Evolutionary conservation across 2,113 vertebrate genomes (phyloP).

Genomic region (Pachyramphus minor): DNA sequence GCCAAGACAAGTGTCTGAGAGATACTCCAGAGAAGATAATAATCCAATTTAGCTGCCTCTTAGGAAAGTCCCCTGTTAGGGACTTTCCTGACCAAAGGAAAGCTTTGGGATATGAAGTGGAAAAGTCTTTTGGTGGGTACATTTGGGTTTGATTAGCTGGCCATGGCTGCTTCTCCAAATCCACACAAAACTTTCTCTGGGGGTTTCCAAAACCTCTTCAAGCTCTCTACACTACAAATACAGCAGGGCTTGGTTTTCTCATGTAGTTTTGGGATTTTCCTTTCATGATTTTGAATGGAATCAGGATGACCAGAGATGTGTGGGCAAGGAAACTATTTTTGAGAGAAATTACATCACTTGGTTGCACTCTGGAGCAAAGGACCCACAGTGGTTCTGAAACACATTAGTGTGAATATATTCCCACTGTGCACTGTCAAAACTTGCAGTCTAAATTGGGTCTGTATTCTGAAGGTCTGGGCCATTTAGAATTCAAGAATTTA

Average conservation of each 20-base stretch:
- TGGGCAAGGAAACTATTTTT: not conserved
- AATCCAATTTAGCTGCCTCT: not conserved
- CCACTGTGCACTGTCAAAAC: not conserved
- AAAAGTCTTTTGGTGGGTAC: not conserved
- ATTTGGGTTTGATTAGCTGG: not conserved
- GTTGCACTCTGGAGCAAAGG: not conserved
- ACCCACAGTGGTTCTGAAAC: not conserved
- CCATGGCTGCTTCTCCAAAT: not conserved
- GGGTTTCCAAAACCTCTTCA: not conserved
- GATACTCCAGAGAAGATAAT: not conserved
- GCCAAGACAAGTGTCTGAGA: not conserved
- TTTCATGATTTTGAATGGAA: not conserved
- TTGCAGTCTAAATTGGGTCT: not conserved
- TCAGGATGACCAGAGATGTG: not conserved
- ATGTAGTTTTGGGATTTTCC: not conserved
- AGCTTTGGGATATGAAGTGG: not conserved
- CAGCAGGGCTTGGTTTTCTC: not conserved
- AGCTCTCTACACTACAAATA: not conserved
- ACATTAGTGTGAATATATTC: not conserved
- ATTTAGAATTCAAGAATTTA: not conserved
- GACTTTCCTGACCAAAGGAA: not conserved
- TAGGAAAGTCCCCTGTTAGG: not conserved
- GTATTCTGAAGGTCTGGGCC: not conserved
- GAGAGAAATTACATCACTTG: not conserved
- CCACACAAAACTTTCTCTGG: not conserved